Conservation (phyloP, 1,140 invertebrate genomes). For the Papilio xuthus region DNA sequence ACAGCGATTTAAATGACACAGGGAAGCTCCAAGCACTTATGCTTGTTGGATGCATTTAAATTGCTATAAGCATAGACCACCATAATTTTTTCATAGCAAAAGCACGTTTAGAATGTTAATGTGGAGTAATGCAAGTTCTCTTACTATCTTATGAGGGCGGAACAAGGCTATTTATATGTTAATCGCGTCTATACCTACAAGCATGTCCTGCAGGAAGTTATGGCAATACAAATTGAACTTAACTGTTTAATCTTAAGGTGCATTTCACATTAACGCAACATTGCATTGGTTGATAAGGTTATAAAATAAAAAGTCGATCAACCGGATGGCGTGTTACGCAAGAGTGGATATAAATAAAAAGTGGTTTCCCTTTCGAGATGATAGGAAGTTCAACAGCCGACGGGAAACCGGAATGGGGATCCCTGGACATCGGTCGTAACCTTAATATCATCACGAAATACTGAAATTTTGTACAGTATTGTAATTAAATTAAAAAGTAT, state of each 20-base stretch:
- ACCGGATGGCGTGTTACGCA: constrained; percentile 66
- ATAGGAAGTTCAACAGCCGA: constrained; percentile 72
- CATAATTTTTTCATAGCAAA: constrained; percentile 6
- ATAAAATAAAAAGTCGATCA: constrained; percentile 63
- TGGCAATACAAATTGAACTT: neutral
- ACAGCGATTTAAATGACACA: neutral
- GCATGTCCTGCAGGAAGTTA: neutral
- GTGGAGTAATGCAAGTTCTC: constrained; percentile 7
- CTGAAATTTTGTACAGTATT: neutral
- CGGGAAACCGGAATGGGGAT: constrained; percentile 57
- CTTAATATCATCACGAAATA: constrained; percentile 14
- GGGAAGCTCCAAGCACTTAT: neutral
- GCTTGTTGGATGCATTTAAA: constrained; percentile 1
- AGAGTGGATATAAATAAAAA: constrained; percentile 67
- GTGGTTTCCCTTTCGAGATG: constrained; percentile 65
- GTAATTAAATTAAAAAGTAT: neutral
- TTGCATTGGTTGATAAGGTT: constrained; percentile 21
- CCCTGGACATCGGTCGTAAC: constrained; percentile 27
- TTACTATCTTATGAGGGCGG: constrained; percentile 13
- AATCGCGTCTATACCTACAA: neutral
- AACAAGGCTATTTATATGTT: constrained; percentile 24
- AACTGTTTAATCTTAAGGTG: neutral
- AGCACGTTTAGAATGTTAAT: constrained; percentile 21
- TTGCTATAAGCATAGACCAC: neutral
- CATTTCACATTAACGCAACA: neutral